phyloP scores from a whole-genome alignment of 2,888 invertebrate species.

The Mythimna pallens region DNA sequence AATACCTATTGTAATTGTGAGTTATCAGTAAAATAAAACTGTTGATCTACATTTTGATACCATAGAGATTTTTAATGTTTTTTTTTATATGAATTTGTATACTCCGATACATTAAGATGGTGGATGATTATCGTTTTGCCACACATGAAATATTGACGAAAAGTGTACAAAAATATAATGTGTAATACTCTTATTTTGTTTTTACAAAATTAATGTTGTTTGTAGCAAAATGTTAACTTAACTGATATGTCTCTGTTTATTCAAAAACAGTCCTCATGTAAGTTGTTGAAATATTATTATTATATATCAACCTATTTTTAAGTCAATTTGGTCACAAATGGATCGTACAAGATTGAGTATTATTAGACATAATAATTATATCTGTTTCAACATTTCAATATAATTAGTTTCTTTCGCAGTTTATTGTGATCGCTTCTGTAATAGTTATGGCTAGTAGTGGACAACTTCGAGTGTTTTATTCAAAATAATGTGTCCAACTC shows the following conservation, averaged over 20 bases:
- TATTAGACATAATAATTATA: slow-evolving; percentile 58
- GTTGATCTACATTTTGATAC: slow-evolving; percentile 32
- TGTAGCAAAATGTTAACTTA: not conserved
- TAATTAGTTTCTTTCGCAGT: slow-evolving; percentile 35
- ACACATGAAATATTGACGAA: not conserved
- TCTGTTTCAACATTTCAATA: slow-evolving; percentile 39
- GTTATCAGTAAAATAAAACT: slow-evolving; percentile 38
- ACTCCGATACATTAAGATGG: slow-evolving; percentile 2
- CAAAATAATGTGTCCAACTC: not conserved
- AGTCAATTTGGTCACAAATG: slow-evolving; percentile 64
- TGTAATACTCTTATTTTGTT: not conserved
- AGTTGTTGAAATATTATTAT: slow-evolving; percentile 16
- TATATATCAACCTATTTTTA: slow-evolving; percentile 15
- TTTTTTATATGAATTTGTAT: slow-evolving; percentile 17
- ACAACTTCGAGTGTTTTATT: slow-evolving; percentile 18
- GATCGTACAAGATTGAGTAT: slow-evolving; percentile 60
- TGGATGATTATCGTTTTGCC: not conserved
- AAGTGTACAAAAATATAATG: slow-evolving; percentile 13
- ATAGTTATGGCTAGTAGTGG: slow-evolving; percentile 1
- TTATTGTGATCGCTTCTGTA: slow-evolving; percentile 43
- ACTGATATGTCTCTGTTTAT: slow-evolving; percentile 10
- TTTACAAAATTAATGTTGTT: slow-evolving; percentile 4
- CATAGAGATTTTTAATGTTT: slow-evolving; percentile 39
- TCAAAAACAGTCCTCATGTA: not conserved
- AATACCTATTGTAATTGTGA: slow-evolving; percentile 31